Evolutionary conservation across 2,113 vertebrate species (phyloP), one percentile per base, ranked within the genome.

Genomic region (Nothobranchius furzeri): DNA sequence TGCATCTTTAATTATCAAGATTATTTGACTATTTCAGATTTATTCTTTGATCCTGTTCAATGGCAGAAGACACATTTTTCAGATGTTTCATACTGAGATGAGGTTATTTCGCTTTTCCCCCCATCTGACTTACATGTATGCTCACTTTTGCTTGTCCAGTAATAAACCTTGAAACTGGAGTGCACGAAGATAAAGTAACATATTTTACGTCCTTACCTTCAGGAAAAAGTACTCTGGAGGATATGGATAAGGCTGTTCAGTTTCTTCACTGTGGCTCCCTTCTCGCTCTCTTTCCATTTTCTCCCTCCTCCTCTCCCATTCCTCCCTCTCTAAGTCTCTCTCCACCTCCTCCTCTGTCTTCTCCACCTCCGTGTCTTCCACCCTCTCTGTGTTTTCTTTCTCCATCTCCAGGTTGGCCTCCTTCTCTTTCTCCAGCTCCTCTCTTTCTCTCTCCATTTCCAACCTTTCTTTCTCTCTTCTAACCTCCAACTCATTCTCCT

Each of bases 171-270:
- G 20, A 20, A 20, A 14, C 10, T 45, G 43, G 48, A 50, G n/a
- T 12, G 14, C 35, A 1, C 48, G 8, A 46, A 14, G 7, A 9
- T 24, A 9, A 15, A 45, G 53, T 54, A n/a, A 12, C 15, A 53
- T 15, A 13, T 20, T 64, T 50, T 50, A n/a, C 48, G 49, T 46
- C 14, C 64, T 75, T 83, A 93, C 93, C 89, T 93, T 93, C 0
- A 92, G 75, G 42, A 78, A 40, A 46, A 87, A 87, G 68, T 89
- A 90, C 62, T 90, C 79, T 36, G 88, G 81, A 55, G 83, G 67
- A 47, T 84, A 85, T 9, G 88, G 67, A 69, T 86, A 76, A 43
- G 85, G 82, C 47, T 65, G 70, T 60, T 78, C 56, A 30, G 64
- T 70, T 70, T 86, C 83, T 57, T 82, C 83, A 53, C 81, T 73